Conservation (phyloP, 2,113 vertebrate genomes). For the Plecturocebus donacophilus region DNA sequence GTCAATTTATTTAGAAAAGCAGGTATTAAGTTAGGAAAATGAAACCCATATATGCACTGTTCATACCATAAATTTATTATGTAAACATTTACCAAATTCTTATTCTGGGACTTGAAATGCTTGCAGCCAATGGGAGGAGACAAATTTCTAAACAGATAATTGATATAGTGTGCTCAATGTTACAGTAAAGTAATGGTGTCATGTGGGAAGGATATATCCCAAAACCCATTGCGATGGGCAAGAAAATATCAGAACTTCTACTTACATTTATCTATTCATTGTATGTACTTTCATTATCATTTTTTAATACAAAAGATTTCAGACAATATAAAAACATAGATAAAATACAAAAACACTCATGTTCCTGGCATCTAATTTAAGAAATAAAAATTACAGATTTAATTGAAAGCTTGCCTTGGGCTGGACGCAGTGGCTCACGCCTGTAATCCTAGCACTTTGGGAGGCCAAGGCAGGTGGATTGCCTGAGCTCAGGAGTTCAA, state of each 20-base stretch:
- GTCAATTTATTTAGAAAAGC: constrained; percentile 67
- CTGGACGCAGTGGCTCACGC: too few species aligned
- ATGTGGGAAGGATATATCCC: not conserved
- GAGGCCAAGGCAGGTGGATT: too few species aligned
- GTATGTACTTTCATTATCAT: not conserved
- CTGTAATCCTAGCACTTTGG: too few species aligned
- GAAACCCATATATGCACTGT: constrained; percentile 19
- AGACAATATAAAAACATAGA: not conserved
- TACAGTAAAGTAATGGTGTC: not conserved
- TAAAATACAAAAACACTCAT: not conserved
- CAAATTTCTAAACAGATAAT: not conserved
- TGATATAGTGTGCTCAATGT: not conserved
- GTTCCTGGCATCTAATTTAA: constrained; percentile 37
- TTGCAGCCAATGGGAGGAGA: not conserved
- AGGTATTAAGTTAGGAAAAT: constrained; percentile 69
- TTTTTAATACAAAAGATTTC: constrained; percentile 39
- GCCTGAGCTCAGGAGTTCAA: too few species aligned
- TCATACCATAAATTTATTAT: constrained; percentile 53
- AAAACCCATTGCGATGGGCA: not conserved
- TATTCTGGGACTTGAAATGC: constrained; percentile 30
- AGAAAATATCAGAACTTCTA: constrained; percentile 1
- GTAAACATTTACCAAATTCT: constrained; percentile 14
- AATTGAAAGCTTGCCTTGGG: not conserved
- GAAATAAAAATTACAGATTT: not conserved
- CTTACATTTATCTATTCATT: not conserved